Conservation (phyloP, 2,797 vertebrate genomes). For the Sebastes trivittatus region DNA sequence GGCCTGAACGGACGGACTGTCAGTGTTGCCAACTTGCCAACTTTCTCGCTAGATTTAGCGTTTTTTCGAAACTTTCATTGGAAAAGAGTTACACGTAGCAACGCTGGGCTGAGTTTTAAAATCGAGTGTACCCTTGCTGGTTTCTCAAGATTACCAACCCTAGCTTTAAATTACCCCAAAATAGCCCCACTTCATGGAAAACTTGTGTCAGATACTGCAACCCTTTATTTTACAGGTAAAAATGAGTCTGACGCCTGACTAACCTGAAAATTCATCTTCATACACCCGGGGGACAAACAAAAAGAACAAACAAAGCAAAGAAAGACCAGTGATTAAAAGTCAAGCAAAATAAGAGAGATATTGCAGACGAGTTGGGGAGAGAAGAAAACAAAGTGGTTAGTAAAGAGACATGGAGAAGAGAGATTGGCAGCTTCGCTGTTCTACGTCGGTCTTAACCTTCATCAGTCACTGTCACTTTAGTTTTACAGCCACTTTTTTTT, state of each 20-base stretch:
- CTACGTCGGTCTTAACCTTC: conserved; percentile 23
- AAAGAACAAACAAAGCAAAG: conserved; percentile 70
- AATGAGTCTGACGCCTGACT: conserved; percentile 71
- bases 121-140: no score
- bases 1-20: no score
- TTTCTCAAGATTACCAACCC: no score
- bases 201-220: conserved; percentile 25
- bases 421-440: conserved; percentile 17
- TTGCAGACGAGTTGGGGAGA: conserved; percentile 52
- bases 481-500: conserved; percentile 29
- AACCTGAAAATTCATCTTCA: conserved; percentile 80
- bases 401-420: conserved; percentile 31
- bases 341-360: conserved; percentile 32
- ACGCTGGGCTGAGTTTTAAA: no score
- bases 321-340: conserved; percentile 69
- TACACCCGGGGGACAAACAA: conserved; percentile 72
- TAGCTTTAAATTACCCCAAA: neutral
- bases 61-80: rapidly evolving
- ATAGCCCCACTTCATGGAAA: conserved; percentile 10
- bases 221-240: conserved; percentile 32
- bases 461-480: conserved; percentile 38
- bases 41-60: no score
- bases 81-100: no score
- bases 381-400: conserved; percentile 65
- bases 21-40: no score